Percentiles rank a stretch among this genome's conserved stretches.
phyloP scores from a whole-genome alignment of 2,113 vertebrate genomes.

The Chaetorhynchus papuensis region DNA sequence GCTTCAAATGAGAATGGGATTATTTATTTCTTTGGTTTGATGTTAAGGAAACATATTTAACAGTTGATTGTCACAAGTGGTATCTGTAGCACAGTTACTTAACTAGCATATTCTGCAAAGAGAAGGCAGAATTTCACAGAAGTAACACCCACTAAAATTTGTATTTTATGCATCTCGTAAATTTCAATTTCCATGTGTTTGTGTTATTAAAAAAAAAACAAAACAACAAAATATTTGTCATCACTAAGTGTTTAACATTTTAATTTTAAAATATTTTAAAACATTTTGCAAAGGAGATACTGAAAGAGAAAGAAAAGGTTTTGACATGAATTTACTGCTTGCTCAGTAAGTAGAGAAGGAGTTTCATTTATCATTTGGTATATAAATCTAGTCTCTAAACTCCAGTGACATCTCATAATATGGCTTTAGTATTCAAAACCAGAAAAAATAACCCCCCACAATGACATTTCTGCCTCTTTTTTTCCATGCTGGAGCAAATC shows the following conservation, averaged over 20 bases:
- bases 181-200: background rate
- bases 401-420: background rate
- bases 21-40: background rate
- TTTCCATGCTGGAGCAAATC: background rate
- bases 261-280: background rate
- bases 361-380: background rate
- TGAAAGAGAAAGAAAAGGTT: background rate
- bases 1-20: background rate
- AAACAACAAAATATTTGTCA: background rate
- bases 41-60: background rate
- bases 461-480: background rate
- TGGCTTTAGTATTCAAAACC: background rate
- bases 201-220: background rate
- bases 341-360: background rate
- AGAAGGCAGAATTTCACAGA: background rate
- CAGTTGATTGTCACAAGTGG: background rate
- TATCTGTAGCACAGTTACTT: background rate
- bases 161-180: background rate
- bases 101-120: background rate
- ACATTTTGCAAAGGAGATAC: background rate
- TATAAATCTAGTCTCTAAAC: background rate
- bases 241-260: background rate
- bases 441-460: background rate
- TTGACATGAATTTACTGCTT: background rate
- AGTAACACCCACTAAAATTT: background rate